Evolutionary conservation across 2,113 vertebrate genomes (phyloP).

Genomic region (Sterna hirundo): DNA sequence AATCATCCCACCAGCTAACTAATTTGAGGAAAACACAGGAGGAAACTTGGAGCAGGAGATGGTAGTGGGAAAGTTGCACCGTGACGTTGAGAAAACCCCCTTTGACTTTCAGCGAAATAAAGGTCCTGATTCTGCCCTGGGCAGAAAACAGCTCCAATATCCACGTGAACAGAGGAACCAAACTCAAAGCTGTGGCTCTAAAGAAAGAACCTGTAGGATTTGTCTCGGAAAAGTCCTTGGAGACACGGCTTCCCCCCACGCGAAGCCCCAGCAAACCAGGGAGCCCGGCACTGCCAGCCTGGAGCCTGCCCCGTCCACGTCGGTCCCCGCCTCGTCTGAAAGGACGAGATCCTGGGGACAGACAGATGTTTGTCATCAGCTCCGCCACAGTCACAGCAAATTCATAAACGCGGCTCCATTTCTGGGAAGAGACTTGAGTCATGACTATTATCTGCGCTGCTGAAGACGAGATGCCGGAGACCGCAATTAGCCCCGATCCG

Average conservation of each 20-base stretch:
- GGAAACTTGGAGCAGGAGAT: neutral
- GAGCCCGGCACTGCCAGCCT: no score
- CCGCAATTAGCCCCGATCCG: accelerated
- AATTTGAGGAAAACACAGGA: neutral
- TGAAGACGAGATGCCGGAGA: neutral
- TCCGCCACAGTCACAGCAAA: accelerated
- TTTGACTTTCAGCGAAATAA: neutral
- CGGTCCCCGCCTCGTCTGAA: neutral
- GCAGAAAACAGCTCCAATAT: neutral
- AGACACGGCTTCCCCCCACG: accelerated
- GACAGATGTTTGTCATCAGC: neutral
- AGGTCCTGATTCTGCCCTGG: neutral
- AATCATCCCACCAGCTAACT: neutral
- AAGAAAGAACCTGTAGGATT: neutral
- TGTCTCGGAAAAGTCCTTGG: neutral
- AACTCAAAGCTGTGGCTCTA: neutral
- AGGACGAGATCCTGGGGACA: neutral
- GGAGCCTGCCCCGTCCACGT: neutral
- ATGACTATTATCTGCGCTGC: neutral
- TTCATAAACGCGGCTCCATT: accelerated
- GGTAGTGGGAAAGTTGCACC: neutral
- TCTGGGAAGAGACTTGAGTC: neutral
- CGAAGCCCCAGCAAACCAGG: accelerated
- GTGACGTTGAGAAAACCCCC: accelerated
- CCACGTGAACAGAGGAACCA: neutral